phyloP scores from a whole-genome alignment of 2,797 vertebrate species.

The Apogon hyalosoma region DNA sequence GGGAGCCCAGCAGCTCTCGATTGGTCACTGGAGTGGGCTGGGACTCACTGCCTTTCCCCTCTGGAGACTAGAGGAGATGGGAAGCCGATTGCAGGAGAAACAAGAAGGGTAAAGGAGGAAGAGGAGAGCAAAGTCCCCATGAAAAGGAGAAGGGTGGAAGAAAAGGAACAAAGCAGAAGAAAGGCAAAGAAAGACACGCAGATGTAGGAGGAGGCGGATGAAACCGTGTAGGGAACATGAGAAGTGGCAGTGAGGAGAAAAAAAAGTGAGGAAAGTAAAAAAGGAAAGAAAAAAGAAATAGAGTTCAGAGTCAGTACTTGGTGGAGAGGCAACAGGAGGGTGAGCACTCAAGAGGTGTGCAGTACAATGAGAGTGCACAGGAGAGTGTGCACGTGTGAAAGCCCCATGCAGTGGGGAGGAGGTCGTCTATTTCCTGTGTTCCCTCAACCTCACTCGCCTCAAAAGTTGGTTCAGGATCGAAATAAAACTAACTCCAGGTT shows the following conservation, averaged over 20 bases:
- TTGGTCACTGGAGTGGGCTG: conserved; percentile 89
- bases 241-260: conserved; percentile 11
- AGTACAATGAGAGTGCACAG: conserved; percentile 7
- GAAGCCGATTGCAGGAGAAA: conserved; percentile 32
- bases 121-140: neutral
- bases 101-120: neutral
- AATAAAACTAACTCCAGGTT: neutral
- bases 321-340: conserved; percentile 45
- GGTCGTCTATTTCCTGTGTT: neutral
- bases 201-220: conserved; percentile 4
- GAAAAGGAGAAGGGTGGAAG: neutral
- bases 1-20: conserved; percentile 89
- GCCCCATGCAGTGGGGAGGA: conserved; percentile 16
- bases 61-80: conserved; percentile 80
- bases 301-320: conserved; percentile 59
- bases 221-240: neutral
- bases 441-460: conserved; percentile 1
- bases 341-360: conserved; percentile 25
- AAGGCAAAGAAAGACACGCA: neutral
- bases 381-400: neutral
- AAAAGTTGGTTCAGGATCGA: neutral
- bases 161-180: neutral
- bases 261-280: conserved; percentile 24
- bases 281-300: conserved; percentile 55
- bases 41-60: conserved; percentile 89